Percentiles rank a stretch among this genome's conserved stretches.
These are phyloP conservation scores for Hybos culiciformis DNA, from an alignment of 2,888 invertebrate species.

Conservation along the genomic window DNA sequence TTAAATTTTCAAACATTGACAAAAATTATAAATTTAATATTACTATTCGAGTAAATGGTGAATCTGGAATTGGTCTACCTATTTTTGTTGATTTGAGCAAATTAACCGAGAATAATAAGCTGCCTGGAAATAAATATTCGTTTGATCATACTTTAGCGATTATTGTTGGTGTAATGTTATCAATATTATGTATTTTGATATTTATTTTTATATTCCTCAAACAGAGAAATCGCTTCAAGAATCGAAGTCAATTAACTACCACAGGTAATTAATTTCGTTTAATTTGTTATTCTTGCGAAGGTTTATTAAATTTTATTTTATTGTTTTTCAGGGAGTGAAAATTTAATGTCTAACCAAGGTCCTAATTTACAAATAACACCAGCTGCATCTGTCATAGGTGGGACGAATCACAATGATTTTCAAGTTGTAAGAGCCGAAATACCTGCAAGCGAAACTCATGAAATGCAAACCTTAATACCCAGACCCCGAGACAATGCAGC, in stretches of 20 bases:
- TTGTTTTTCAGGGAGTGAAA: too few relatives aligned
- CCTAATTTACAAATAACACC: too few relatives aligned
- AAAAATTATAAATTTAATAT: conserved; percentile 32
- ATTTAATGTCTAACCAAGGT: too few relatives aligned
- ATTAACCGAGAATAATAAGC: conserved; percentile 12
- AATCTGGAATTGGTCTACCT: conserved; percentile 32
- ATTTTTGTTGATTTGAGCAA: conserved; percentile 29
- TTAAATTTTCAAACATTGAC: conserved; percentile 32
- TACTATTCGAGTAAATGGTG: conserved; percentile 32
- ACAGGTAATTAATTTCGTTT: too few relatives aligned
- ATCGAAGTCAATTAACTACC: too few relatives aligned
- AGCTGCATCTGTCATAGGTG: too few relatives aligned
- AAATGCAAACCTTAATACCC: conserved; percentile 36
- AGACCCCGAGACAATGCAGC: too few relatives aligned
- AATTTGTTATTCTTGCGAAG: too few relatives aligned
- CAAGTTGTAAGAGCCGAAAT: too few relatives aligned
- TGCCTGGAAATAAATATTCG: conserved; percentile 17
- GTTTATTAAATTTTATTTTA: too few relatives aligned
- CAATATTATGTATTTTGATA: conserved; percentile 25
- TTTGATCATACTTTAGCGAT: conserved; percentile 25
- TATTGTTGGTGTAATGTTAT: conserved; percentile 28
- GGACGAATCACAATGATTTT: too few relatives aligned
- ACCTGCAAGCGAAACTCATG: conserved; percentile 27
- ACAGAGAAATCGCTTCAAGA: conserved; percentile 30
- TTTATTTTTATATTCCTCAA: conserved; percentile 29